Base-by-base conservation (phyloP, 2,888 invertebrate genomes). In the Zele albiditarsus region DNA sequence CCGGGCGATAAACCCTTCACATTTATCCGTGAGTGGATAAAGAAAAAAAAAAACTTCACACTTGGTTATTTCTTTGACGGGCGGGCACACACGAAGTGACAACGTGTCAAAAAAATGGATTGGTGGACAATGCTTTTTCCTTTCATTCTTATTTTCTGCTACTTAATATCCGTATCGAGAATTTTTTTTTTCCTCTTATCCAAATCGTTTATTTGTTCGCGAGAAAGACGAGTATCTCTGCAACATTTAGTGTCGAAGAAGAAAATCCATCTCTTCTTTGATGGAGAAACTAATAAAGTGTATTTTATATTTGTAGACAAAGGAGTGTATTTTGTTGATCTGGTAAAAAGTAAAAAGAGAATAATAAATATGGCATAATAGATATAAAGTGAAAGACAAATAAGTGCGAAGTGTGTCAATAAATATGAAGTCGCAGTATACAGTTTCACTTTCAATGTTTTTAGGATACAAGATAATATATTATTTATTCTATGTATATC, bases 21-120 rank as follows among this genome's bases (percentile, higher is more conserved):
- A 60, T 27, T 33, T 38, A 28, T 33, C 27, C 10, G 23, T 31
- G 33, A 53, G 23, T 23, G 20, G 20, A 65, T 33, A 38, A 42
- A 33, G 31, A 33, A 33, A 63, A 38, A 38, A 38, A 38, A 33
- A 28, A 42, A 57, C 38, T 53, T 31, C 42, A 60, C 58, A 70
- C 58, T 70, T 14, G 60, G 28, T 38, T 70, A 33, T 31, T 42
- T 63, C 28, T 60, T 67, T 68, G 68, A 73, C 73, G 49, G 20
- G n/a, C 60, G 60, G 60, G 68, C 60, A 67, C 23, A 28, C 42
- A 58, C 49, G 28, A 58, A 66, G 66, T 72, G 72, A 72, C 72
- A 72, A 53, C 27, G 25, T 66, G 33, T 66, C 66, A 25, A 23
- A 42, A 42, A 28, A n/a, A 66, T 46, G 53, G 53, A 68, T 49